phyloP scores from a whole-genome alignment of 2,888 invertebrate genomes.

The Myopa tessellatipennis region DNA sequence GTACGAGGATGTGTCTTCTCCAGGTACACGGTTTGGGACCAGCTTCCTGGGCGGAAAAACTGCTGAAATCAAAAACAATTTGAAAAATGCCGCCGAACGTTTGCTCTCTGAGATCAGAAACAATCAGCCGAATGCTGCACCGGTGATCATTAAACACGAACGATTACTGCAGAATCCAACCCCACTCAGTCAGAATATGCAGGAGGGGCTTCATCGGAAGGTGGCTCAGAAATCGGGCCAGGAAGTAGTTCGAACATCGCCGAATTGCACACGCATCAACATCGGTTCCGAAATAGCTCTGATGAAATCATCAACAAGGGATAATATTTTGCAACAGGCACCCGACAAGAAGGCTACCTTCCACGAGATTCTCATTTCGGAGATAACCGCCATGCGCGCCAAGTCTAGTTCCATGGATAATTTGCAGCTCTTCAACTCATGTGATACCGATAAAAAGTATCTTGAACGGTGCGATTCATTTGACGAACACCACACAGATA shows the following conservation, averaged over 20 bases:
- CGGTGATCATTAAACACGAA: slow-evolving; percentile 61
- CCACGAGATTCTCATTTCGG: slow-evolving; percentile 79
- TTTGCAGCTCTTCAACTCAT: slow-evolving; percentile 49
- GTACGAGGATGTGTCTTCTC: slow-evolving; percentile 40
- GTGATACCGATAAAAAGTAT: neutral
- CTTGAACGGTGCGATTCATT: slow-evolving; percentile 57
- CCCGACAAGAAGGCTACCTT: slow-evolving; percentile 66
- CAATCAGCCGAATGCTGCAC: slow-evolving; percentile 60
- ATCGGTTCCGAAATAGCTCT: slow-evolving; percentile 42
- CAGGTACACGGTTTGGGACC: slow-evolving; percentile 39
- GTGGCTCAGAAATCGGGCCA: neutral
- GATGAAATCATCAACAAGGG: slow-evolving; percentile 12
- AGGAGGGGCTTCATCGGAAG: slow-evolving; percentile 39
- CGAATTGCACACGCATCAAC: slow-evolving; percentile 61
- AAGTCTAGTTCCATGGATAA: slow-evolving; percentile 64
- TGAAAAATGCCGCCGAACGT: slow-evolving; percentile 67
- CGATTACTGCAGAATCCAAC: slow-evolving; percentile 59
- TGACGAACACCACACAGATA: slow-evolving; percentile 43
- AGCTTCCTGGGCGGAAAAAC: slow-evolving; percentile 60
- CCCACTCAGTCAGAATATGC: slow-evolving; percentile 55
- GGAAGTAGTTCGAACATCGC: slow-evolving; percentile 42
- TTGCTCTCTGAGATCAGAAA: slow-evolving; percentile 67
- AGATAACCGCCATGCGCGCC: slow-evolving; percentile 75
- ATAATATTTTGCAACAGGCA: slow-evolving; percentile 37
- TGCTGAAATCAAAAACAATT: slow-evolving; percentile 65